Evolutionary conservation across 2,888 invertebrate species (phyloP).

Genomic region (Linnaemya vulpina): DNA sequence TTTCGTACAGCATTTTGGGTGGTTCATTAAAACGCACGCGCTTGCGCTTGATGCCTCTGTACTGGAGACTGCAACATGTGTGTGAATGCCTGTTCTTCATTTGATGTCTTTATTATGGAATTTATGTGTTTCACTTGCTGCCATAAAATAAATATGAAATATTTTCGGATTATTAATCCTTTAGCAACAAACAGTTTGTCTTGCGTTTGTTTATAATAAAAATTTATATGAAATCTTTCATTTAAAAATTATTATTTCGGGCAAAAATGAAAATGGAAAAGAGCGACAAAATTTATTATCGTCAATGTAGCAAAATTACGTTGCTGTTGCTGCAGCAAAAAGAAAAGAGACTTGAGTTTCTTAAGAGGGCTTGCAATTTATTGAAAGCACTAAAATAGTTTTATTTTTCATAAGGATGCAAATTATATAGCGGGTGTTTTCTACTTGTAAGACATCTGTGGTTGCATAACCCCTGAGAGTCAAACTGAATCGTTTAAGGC

Average conservation of each 20-base stretch:
- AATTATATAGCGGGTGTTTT: too few species aligned
- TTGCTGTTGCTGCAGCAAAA: too few species aligned
- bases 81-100: slow-evolving; percentile 16
- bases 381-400: too few species aligned
- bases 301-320: too few species aligned
- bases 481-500: too few species aligned
- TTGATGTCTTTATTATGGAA: slow-evolving; percentile 58
- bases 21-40: slow-evolving; percentile 42
- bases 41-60: slow-evolving; percentile 37
- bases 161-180: slow-evolving; percentile 20
- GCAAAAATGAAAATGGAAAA: too few species aligned
- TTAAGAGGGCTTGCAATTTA: too few species aligned
- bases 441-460: too few species aligned
- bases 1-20: not conserved
- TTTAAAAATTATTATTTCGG: not conserved
- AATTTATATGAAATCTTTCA: not conserved
- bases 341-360: too few species aligned
- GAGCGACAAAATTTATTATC: too few species aligned
- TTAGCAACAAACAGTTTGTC: slow-evolving; percentile 2
- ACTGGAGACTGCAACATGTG: slow-evolving; percentile 33
- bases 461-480: too few species aligned
- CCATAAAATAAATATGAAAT: not conserved
- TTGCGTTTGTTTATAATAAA: slow-evolving; percentile 25
- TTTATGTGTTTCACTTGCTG: slow-evolving; percentile 40
- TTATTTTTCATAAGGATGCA: too few species aligned